Evolutionary conservation across 2,797 vertebrate species (phyloP).

Genomic region (Gobio occitaniae): DNA sequence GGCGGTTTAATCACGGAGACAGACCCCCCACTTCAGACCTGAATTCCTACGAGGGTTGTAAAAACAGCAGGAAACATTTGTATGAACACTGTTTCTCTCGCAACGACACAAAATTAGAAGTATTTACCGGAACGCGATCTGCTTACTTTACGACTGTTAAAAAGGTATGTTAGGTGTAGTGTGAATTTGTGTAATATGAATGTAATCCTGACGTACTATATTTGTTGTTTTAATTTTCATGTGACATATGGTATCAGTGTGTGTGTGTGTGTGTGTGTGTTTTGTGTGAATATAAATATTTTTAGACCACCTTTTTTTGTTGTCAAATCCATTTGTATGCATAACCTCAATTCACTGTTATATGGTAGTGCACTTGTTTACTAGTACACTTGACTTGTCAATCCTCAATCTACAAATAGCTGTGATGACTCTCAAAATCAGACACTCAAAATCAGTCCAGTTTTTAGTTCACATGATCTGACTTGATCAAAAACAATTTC

Average conservation of each 20-base stretch:
- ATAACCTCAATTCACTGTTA: background rate
- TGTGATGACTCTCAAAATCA: background rate
- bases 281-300: background rate
- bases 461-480: background rate
- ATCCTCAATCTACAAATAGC: constrained; percentile 12
- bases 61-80: constrained; percentile 24
- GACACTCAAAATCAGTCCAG: constrained; percentile 20
- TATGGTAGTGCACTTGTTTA: background rate
- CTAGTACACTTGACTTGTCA: constrained; percentile 19
- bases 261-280: background rate
- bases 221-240: background rate
- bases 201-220: background rate
- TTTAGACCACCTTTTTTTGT: background rate
- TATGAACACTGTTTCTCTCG: background rate
- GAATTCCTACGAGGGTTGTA: constrained; percentile 24
- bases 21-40: constrained; percentile 29
- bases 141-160: background rate
- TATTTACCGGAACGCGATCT: background rate
- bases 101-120: background rate
- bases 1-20: constrained; percentile 32
- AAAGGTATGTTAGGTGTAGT: background rate
- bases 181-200: too few relatives aligned
- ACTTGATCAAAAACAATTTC: background rate
- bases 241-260: background rate
- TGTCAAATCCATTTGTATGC: background rate